phyloP scores from a whole-genome alignment of 2,888 invertebrate species.

The Lochmaea crataegi region DNA sequence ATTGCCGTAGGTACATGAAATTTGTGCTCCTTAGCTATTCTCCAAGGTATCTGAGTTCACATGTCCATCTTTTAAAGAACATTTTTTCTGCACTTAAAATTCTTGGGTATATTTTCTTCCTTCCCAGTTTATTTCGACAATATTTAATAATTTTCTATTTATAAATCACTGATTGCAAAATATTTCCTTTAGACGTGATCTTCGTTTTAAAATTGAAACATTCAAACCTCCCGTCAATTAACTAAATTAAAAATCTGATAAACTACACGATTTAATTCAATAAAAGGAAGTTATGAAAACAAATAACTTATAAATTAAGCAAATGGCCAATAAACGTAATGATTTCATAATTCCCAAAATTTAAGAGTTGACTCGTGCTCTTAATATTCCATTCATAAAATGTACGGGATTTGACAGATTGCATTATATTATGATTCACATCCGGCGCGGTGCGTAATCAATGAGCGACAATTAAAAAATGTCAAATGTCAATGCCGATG shows the following conservation, averaged over 20 bases:
- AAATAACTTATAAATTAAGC: not conserved
- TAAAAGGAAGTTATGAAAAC: not conserved
- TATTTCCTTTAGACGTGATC: too few species aligned
- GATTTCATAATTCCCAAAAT: slow-evolving; percentile 25
- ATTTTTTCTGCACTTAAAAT: too few species aligned
- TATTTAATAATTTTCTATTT: too few species aligned
- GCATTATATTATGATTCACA: slow-evolving; percentile 39
- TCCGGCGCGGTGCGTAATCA: slow-evolving; percentile 39
- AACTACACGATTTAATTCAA: not conserved
- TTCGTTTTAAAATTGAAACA: too few species aligned
- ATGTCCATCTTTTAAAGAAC: too few species aligned
- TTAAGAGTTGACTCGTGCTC: slow-evolving; percentile 22
- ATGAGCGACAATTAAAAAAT: slow-evolving; percentile 41
- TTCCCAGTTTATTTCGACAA: too few species aligned
- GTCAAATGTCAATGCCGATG: slow-evolving; percentile 46
- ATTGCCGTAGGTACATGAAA: too few species aligned
- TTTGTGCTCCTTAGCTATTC: too few species aligned
- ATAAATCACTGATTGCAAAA: too few species aligned
- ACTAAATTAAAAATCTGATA: not conserved
- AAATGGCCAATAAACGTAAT: slow-evolving; percentile 11
- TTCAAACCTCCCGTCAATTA: too few species aligned
- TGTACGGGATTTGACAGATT: slow-evolving; percentile 36
- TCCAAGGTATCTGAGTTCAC: too few species aligned
- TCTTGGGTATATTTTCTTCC: too few species aligned
- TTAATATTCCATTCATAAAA: slow-evolving; percentile 28